Percentiles rank a stretch among this genome's conserved stretches.
Evolutionary conservation across 2,113 vertebrate species (phyloP).

Genomic region (Entosphenus tridentatus): DNA sequence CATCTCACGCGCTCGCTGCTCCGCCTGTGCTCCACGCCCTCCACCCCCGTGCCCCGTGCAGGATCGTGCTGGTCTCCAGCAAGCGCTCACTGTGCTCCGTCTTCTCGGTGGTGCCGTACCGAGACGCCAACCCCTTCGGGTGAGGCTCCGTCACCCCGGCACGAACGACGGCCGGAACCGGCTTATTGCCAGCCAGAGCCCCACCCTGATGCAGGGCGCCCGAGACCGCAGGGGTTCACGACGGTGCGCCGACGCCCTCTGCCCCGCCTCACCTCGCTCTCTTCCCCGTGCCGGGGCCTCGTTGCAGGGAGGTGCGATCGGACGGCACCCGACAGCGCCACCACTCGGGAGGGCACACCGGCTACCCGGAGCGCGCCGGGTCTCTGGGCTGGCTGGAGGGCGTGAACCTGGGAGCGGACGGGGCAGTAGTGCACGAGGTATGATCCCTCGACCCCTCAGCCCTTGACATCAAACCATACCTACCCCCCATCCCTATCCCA

Average conservation of each 20-base stretch:
- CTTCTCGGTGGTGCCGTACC: conserved; percentile 99
- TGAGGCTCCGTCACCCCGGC: conserved; percentile 30
- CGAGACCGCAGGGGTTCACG: background rate
- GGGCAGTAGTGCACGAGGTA: conserved; percentile 38
- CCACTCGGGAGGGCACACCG: conserved; percentile 51
- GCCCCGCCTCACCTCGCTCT: background rate
- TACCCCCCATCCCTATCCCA: too few relatives aligned
- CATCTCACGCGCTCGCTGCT: conserved; percentile 6
- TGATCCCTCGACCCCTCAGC: too few relatives aligned
- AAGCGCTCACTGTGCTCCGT: conserved; percentile 99
- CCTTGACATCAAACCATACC: too few relatives aligned
- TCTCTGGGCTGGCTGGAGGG: conserved; percentile 40
- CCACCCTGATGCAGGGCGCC: background rate
- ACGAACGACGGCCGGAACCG: background rate
- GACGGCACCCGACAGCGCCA: conserved; percentile 64
- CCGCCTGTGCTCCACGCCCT: too few relatives aligned
- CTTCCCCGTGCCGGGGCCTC: conserved; percentile 17
- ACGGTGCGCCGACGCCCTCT: background rate
- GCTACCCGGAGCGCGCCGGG: conserved; percentile 74
- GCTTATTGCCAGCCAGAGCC: background rate
- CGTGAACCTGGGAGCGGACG: conserved; percentile 79
- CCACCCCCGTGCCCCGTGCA: conserved; percentile 16
- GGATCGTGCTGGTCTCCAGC: conserved; percentile 99
- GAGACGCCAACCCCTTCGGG: conserved; percentile 85
- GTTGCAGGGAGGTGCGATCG: conserved; percentile 52